Evolutionary conservation across 1,140 invertebrate species (phyloP).

Genomic region (Aphis craccivora): DNA sequence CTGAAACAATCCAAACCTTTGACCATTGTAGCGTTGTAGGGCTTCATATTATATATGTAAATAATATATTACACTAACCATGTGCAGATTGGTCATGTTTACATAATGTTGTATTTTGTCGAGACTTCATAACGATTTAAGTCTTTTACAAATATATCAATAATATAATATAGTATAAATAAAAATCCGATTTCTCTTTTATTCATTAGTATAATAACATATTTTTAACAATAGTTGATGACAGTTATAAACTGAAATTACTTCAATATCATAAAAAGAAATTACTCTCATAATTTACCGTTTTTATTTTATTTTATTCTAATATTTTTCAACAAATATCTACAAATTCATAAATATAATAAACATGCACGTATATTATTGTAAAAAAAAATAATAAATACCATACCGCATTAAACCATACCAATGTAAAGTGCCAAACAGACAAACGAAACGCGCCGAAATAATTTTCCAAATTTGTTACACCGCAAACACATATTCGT

Average conservation of each 20-base stretch:
- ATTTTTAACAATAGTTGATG: neutral
- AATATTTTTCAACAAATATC: neutral
- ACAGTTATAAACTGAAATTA: neutral
- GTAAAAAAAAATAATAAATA: neutral
- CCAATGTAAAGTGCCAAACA: neutral
- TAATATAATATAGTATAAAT: neutral
- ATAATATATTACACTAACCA: neutral
- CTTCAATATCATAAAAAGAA: neutral
- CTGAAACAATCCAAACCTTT: neutral
- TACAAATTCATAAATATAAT: neutral
- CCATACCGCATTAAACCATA: neutral
- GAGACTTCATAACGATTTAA: neutral
- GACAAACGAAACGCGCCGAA: neutral
- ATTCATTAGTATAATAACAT: neutral
- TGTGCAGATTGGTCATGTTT: neutral
- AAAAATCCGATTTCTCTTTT: slow-evolving; percentile 20
- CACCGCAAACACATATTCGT: neutral
- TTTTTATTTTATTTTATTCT: neutral
- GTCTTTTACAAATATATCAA: neutral
- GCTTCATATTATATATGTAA: neutral
- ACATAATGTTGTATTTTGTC: neutral
- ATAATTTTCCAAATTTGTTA: neutral
- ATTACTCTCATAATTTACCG: neutral
- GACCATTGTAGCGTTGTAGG: neutral
- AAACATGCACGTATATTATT: neutral